Evolutionary conservation across 1,140 invertebrate genomes (phyloP).

Genomic region (Rhagoletis zephyria): DNA sequence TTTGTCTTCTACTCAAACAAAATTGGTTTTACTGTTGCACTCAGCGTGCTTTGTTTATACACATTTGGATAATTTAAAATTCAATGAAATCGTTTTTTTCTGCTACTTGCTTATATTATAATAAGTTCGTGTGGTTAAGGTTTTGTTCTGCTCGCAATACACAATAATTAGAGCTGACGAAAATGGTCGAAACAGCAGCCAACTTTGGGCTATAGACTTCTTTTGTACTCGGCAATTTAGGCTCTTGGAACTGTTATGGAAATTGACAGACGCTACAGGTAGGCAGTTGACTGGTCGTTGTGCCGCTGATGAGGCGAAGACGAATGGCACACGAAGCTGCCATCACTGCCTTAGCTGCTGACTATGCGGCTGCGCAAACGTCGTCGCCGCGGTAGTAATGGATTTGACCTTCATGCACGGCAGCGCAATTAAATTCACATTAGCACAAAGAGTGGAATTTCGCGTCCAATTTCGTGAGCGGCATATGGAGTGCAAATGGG

Average conservation of each 20-base stretch:
- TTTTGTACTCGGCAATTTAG: background rate
- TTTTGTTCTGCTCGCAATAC: background rate
- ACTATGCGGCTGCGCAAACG: background rate
- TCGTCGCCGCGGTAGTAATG: background rate
- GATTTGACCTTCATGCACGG: slow-evolving; percentile 25
- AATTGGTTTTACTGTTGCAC: background rate
- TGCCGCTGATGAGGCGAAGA: background rate
- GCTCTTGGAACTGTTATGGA: background rate
- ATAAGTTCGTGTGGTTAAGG: background rate
- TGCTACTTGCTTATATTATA: background rate
- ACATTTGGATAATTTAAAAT: slow-evolving; percentile 27
- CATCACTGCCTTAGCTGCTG: background rate
- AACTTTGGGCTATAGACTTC: background rate
- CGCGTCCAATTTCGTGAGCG: background rate
- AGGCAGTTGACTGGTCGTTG: background rate
- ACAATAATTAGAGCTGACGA: slow-evolving; percentile 2
- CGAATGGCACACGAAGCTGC: background rate
- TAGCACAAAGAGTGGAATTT: slow-evolving; percentile 1
- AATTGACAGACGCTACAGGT: background rate
- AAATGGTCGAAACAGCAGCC: background rate
- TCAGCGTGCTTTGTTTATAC: background rate
- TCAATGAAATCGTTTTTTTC: slow-evolving; percentile 15
- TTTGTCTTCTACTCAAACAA: background rate
- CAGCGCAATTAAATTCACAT: slow-evolving; percentile 25
- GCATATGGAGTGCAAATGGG: background rate